Percentiles rank a stretch among this genome's conserved stretches.
Conservation (phyloP, 2,113 vertebrate genomes). For the Labeo rohita region DNA sequence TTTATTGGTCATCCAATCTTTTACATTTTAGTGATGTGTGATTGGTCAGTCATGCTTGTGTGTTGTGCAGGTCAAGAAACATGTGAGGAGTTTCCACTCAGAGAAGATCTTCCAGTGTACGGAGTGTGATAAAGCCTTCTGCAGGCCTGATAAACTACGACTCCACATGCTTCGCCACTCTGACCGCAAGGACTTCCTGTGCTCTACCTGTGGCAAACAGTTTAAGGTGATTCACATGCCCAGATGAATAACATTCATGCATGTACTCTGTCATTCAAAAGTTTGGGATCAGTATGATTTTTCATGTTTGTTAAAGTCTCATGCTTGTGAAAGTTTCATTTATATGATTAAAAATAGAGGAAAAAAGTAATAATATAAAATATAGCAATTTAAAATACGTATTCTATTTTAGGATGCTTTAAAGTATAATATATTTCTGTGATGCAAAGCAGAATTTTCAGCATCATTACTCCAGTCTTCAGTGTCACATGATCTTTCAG, state of each 20-base stretch:
- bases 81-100: slow-evolving; percentile 95
- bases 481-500: too few relatives aligned
- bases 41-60: neutral
- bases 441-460: too few relatives aligned
- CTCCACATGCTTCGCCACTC: slow-evolving; percentile 97
- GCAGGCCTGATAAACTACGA: slow-evolving; percentile 93
- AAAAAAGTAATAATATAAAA: too few relatives aligned
- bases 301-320: too few relatives aligned
- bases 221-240: slow-evolving; percentile 84
- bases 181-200: slow-evolving; percentile 96
- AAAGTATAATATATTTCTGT: too few relatives aligned
- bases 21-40: neutral
- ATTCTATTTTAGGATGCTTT: too few relatives aligned
- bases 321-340: too few relatives aligned
- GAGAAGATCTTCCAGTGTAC: slow-evolving; percentile 97
- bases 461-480: too few relatives aligned
- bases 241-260: neutral
- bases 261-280: neutral
- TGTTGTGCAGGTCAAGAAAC: slow-evolving; percentile 89
- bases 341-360: too few relatives aligned
- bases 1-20: too few relatives aligned
- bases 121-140: slow-evolving; percentile 97
- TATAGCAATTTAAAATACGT: too few relatives aligned
- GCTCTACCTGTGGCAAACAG: slow-evolving; percentile 97
- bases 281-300: too few relatives aligned